Percentiles rank a stretch among this genome's conserved stretches.
Conservation (phyloP, 2,888 invertebrate genomes). For the Machimus atricapillus region DNA sequence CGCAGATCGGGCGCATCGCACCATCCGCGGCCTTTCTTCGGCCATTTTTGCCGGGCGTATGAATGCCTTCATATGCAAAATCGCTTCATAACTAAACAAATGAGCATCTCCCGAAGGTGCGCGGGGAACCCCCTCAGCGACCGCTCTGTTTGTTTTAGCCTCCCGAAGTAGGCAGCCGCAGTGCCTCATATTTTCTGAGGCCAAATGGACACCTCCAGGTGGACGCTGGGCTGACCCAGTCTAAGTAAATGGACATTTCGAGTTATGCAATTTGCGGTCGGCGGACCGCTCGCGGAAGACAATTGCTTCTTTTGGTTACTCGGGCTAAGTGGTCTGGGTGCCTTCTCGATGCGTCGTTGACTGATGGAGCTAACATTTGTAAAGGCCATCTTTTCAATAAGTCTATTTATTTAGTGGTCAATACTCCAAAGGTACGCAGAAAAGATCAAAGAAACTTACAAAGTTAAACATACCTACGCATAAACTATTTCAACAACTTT, state of each 20-base stretch:
- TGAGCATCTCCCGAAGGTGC: not conserved
- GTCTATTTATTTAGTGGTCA: no score
- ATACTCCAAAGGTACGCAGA: no score
- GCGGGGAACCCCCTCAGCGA: not conserved
- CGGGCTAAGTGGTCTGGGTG: not conserved
- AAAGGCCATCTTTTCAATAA: not conserved
- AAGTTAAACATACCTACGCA: no score
- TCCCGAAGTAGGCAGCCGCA: not conserved
- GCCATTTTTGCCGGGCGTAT: not conserved
- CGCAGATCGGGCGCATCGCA: not conserved
- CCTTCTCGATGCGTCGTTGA: not conserved
- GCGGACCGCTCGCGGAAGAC: not conserved
- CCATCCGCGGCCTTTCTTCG: not conserved
- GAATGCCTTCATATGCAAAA: not conserved
- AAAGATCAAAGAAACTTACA: no score
- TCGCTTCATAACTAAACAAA: constrained; percentile 9
- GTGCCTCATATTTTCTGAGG: not conserved
- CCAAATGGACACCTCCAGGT: not conserved
- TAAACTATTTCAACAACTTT: no score
- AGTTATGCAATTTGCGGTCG: constrained; percentile 16
- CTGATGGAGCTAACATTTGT: not conserved
- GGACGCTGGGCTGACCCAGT: not conserved
- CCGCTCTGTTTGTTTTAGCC: not conserved
- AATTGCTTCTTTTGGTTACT: not conserved
- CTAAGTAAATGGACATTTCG: constrained; percentile 9